Base-by-base conservation (phyloP, 2,888 invertebrate genomes). In the Metacarcinus magister region DNA sequence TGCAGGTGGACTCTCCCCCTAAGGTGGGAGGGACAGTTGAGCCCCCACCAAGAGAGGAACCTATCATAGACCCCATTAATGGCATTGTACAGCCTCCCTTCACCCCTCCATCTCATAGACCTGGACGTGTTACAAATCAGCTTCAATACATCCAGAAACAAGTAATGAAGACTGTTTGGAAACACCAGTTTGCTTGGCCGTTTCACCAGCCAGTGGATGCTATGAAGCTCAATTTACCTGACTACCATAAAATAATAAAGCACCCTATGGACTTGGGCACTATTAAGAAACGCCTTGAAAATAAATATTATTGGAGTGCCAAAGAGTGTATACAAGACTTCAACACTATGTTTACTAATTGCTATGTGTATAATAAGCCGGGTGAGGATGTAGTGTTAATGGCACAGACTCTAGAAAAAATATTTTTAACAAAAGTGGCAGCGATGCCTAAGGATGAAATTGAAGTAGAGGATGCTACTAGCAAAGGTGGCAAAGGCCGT, bases 121-220 rank as follows among this genome's bases (percentile, higher is more conserved):
- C 99, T 96, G 99, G 99, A 97, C 98, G 99, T 97, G 98, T 98
- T 97, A 99, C 99, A 96, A 99, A 99, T 98, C 99, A 99, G 98
- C 98, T 99, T 97, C 99, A 99, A 98, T 99, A 98, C 98, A 98
- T 99, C 97, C 98, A 99, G 97, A 99, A 99, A 98, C 99, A 98
- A 97, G 99, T 99, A 95, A 98, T 99, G 98, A 99, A 99, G 98
- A 98, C 99, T 97, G 98, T 99, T 97, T 99, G 99, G 99, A 99
- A 99, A 98, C 99, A 99, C 98, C 99, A 99, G 97, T 99, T 99
- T 98, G 99, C 99, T 90, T 99, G 99, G 99, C 99, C 99, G 95
- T 99, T 99, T 97, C 99, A 99, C 97, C 98, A 99, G 97, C 99
- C 99, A 95, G 99, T 99, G 96, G 99, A 99, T 98, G 99, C 99